Conservation (phyloP, 2,113 vertebrate species). For the Accipiter cooperii region DNA sequence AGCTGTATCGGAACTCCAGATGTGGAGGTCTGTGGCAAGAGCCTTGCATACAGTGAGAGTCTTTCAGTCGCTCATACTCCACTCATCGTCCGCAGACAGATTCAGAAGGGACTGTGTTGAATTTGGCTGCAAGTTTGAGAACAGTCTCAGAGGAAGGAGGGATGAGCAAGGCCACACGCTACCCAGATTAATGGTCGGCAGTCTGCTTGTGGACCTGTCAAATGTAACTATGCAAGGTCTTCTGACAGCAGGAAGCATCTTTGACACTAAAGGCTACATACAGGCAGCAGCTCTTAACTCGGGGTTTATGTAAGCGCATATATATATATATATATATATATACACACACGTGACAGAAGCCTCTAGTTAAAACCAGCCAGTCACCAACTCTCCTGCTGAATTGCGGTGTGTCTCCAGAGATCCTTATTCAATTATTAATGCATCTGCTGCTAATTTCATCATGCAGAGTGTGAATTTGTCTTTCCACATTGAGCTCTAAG, state of each 20-base stretch:
- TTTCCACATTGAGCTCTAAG: background rate
- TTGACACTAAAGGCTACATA: background rate
- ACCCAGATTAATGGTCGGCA: background rate
- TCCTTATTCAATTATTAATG: conserved; percentile 54
- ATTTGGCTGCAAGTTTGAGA: background rate
- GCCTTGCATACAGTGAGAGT: background rate
- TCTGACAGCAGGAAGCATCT: background rate
- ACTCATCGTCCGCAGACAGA: background rate
- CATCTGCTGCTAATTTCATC: conserved; percentile 59
- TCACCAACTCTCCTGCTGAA: background rate
- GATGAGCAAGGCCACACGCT: background rate
- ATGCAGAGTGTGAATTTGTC: conserved; percentile 51
- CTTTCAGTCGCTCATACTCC: background rate
- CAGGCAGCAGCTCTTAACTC: background rate
- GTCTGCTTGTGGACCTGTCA: background rate
- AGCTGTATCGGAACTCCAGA: background rate
- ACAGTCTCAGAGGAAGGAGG: background rate
- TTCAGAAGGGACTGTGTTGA: background rate
- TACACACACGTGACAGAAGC: background rate
- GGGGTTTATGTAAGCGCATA: background rate
- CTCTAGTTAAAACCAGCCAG: background rate
- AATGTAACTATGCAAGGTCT: background rate
- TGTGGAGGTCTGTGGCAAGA: background rate
- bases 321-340: background rate
- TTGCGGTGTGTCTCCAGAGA: conserved; percentile 7